Evolutionary conservation across 2,888 invertebrate species (phyloP).

Genomic region (Drosophila atripex): DNA sequence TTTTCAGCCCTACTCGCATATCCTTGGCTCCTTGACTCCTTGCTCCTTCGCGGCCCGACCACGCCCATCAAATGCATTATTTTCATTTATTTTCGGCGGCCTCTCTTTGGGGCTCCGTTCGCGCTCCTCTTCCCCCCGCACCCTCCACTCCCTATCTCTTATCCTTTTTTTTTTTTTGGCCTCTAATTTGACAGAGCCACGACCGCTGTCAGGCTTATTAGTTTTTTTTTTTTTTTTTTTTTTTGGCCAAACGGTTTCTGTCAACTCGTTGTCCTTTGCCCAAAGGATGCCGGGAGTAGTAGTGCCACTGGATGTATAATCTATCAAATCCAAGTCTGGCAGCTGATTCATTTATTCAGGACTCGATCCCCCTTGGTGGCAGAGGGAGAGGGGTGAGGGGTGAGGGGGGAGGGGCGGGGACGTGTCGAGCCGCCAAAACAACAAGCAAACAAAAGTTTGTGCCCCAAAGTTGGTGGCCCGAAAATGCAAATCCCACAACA

Average conservation of each 20-base stretch:
- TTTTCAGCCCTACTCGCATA: slow-evolving; percentile 25
- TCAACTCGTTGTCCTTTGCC: slow-evolving; percentile 14
- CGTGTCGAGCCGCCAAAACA: slow-evolving; percentile 43
- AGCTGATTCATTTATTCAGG: slow-evolving; percentile 42
- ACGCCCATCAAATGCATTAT: slow-evolving; percentile 47
- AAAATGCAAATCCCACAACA: slow-evolving; percentile 37
- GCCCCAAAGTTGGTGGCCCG: slow-evolving; percentile 33
- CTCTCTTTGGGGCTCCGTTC: not conserved
- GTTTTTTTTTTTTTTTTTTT: slow-evolving; percentile 53
- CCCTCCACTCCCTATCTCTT: not conserved
- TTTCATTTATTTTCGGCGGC: slow-evolving; percentile 42
- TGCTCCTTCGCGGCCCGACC: slow-evolving; percentile 7
- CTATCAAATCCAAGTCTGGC: slow-evolving; percentile 5
- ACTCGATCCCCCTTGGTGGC: no score
- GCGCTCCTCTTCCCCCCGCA: not conserved
- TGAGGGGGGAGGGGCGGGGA: no score
- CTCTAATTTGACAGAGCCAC: slow-evolving; percentile 62
- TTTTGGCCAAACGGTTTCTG: slow-evolving; percentile 41
- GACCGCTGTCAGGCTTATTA: slow-evolving; percentile 75
- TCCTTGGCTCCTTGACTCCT: not conserved
- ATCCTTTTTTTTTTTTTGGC: slow-evolving; percentile 1
- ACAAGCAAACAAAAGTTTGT: slow-evolving; percentile 47
- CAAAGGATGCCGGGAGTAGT: not conserved
- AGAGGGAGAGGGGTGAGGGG: no score
- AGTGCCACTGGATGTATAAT: not conserved